Evolutionary conservation across 2,797 vertebrate species (phyloP), one percentile per base, ranked within the genome.

Genomic region (Amazona ochrocephala): DNA sequence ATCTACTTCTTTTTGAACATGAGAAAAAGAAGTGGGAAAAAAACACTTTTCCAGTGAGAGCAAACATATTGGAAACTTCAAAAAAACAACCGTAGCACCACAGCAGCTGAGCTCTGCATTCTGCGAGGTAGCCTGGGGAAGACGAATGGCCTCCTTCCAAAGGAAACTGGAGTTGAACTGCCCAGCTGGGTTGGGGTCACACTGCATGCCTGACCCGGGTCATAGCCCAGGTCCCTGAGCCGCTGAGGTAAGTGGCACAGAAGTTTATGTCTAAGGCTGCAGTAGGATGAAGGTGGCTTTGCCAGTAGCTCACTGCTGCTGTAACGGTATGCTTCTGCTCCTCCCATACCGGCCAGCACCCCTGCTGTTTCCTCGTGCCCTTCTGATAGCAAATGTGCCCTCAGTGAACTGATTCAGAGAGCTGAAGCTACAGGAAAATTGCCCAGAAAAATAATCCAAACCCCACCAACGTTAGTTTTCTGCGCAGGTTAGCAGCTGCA

Each of bases 101-200:
- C 89, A 93, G 72, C 39, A 93, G 96, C 96, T 97, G 94, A 97
- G 84, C 81, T 97, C 34, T 87, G 95, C 95, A 97, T 82, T 91
- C 84, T 93, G 72, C 0, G 5, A 95, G 76, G 87, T 62, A 66
- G 61, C 65, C 56, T 64, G 51, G 32, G 78, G 56, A 79, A 84
- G 61, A 60, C 48, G 8, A 42, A 93, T 95, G 92, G 92, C 61
- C 26, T 81, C 24, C 30, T 85, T 95, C 94, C 95, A 96, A 92
- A 75, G 75, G 89, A 77, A 93, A 85, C 45, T 30, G 60, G 32
- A 42, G 26, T 6, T 62, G 45, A 48, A 61, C 18, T 56, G 32
- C 10, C 58, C 2, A 15, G 19, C 32, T 45, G 42, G 53, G 80
- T 5, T 37, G 71, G 75, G 75, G 72, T 89, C 65, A 74, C 23